Evolutionary conservation across 2,113 vertebrate genomes (phyloP), one percentile per base, ranked within the genome.

Genomic region (Anser cygnoides): DNA sequence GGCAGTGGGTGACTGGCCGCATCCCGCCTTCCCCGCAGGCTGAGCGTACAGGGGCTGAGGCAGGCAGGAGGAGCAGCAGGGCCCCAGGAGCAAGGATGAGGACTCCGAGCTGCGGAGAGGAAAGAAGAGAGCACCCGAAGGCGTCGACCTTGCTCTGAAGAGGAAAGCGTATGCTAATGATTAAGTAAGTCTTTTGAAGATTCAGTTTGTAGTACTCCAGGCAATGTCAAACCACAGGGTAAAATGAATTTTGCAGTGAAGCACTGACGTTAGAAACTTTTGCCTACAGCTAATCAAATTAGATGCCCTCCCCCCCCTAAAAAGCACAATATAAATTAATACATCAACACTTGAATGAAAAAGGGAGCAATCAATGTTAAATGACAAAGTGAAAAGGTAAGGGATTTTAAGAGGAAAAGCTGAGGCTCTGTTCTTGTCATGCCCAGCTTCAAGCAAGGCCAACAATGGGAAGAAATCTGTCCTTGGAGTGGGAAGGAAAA

Each of bases 141-240:
- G 93, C 72, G 4, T n/a, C 41, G 12, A 41, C 12, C 71, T 55
- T 62, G 39, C 83, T 91, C 26, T n/a, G 73, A 84, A 89, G 65
- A 81, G 57, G 68, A 84, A 84, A 77, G 73, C 75, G 73, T 72
- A 84, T 93, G 76, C 80, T 92, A 75, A 95, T 88, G 66, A 67
- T 39, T 65, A 7, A 84, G 62, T 84, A 9, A 86, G 55, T 66
- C 75, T 92, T 90, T 88, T 93, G 80, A 93, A 94, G 75, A 35
- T 61, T 89, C 54, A 62, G 52, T 92, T 93, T 95, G 80, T 92
- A 89, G 61, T 86, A 86, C 92, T 94, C 21, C 26, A 3, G 96
- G 90, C 90, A 21, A 82, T 43, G 10, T 28, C 1, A 7, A 96
- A 79, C 61, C 77, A 50, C 70, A 57, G 52, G 52, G 28, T 52